Base-by-base conservation (phyloP, 2,797 vertebrate genomes). In the Tauraco hartlaubi region DNA sequence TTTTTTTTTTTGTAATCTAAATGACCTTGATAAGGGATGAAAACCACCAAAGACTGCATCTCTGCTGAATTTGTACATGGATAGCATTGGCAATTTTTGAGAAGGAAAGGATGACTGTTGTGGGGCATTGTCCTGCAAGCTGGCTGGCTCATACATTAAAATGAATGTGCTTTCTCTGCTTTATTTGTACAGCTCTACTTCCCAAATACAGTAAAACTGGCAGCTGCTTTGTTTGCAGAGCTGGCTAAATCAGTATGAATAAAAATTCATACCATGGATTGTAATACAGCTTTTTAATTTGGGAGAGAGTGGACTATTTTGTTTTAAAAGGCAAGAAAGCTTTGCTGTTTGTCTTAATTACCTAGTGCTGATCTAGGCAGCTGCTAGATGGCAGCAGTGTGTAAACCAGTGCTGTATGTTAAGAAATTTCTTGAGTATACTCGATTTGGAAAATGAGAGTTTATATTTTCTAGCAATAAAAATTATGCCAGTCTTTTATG, bases 381-480 rank as follows among this genome's bases (percentile, higher is more conserved):
- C 95, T 92, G 85, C 93, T 97, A 97, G 97, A 85, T 96, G 96
- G 97, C 95, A 91, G 93, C 79, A 94, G 79, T 59, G 71, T 79
- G 88, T 95, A 79, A 92, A 93, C 68, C 76, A 92, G 29, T 19
- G 15, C 43, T 88, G 20, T 33, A 48, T 0, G 0, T 35, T 35
- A 18, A 39, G 48, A 48, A 9, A 72, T 84, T 55, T 76, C 15
- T 51, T 74, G 19, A 21, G 8, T 64, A 6, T 74, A 8, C 18
- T 68, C 51, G 29, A 51, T 56, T 71, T 64, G 31, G 43, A 79
- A 66, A 69, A 49, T 31, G 3, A 21, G 18, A 52, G 21, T 68
- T 76, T 25, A 3, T 49, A 23, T 85, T 87, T 92, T 64, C 25
- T 54, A 73, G 43, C 28, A 39, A 20, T 79, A 55, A 84, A 87